phyloP scores from a whole-genome alignment of 2,797 vertebrate genomes.

The Melanotaenia nigrans region DNA sequence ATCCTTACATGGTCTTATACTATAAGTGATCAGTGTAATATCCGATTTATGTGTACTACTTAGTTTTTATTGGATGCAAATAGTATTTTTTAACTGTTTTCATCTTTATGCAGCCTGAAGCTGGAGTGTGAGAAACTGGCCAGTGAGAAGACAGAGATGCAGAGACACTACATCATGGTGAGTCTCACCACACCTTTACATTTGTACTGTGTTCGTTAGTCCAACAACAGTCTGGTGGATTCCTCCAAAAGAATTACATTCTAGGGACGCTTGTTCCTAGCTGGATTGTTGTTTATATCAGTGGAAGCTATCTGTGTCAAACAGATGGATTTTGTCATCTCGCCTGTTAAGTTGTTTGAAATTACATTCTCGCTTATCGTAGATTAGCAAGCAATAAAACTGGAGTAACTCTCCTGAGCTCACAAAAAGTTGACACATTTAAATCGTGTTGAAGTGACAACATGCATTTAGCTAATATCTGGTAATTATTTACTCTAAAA shows the following conservation, averaged over 20 bases:
- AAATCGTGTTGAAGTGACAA: background rate
- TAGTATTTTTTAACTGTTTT: conserved; percentile 12
- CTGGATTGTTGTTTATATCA: conserved; percentile 15
- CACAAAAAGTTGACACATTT: background rate
- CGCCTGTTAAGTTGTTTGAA: background rate
- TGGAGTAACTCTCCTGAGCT: background rate
- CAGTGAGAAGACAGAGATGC: conserved; percentile 98
- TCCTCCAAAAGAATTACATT: conserved; percentile 28
- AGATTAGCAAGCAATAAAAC: background rate
- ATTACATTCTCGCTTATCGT: background rate
- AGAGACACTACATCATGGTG: conserved; percentile 98
- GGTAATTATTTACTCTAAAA: conserved; percentile 3
- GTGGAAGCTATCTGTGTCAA: conserved; percentile 9
- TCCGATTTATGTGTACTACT: too few species aligned
- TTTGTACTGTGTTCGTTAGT: conserved; percentile 18
- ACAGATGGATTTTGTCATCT: background rate
- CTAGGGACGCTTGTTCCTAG: background rate
- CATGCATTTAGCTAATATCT: conserved; percentile 1
- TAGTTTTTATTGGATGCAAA: conserved; percentile 28
- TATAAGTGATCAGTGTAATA: background rate
- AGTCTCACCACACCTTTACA: conserved; percentile 61
- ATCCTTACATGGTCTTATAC: conserved; percentile 26
- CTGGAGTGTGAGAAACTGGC: conserved; percentile 98
- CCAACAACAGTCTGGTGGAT: conserved; percentile 26
- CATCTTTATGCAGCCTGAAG: conserved; percentile 87